Evolutionary conservation across 1,140 invertebrate species (phyloP).

Genomic region (Nomia melanderi): DNA sequence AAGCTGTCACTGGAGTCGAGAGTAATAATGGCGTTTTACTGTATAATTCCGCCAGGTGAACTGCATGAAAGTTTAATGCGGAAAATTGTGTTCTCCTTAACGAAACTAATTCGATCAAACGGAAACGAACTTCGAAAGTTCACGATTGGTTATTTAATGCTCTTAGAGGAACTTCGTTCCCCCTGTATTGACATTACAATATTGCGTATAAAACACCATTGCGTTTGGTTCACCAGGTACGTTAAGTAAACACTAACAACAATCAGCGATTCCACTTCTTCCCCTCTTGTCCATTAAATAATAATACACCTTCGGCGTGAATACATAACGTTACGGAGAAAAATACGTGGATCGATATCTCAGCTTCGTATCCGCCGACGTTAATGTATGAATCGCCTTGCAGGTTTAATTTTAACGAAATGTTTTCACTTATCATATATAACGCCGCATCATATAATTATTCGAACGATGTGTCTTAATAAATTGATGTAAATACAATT

Average conservation of each 20-base stretch:
- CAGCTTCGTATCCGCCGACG: no score
- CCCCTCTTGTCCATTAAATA: neutral
- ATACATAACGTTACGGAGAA: no score
- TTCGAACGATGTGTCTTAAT: no score
- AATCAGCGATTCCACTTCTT: neutral
- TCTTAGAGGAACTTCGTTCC: neutral
- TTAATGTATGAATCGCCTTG: no score
- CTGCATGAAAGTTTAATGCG: neutral
- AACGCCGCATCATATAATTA: no score
- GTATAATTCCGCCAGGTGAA: neutral
- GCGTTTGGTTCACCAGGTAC: neutral
- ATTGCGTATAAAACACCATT: neutral
- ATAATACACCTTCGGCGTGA: neutral
- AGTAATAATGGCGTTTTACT: slow-evolving; percentile 4
- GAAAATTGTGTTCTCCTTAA: neutral
- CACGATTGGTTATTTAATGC: slow-evolving; percentile 1
- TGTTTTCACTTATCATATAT: no score
- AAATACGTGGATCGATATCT: no score
- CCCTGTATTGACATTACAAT: neutral
- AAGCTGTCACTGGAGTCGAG: neutral
- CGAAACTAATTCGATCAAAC: slow-evolving; percentile 4
- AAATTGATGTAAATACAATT: no score
- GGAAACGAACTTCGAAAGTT: neutral
- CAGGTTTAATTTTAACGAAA: no score
- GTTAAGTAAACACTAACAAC: neutral